A percentile compares a stretch with the other conserved stretches of the same genome.
phyloP scores from a whole-genome alignment of 2,113 vertebrate species.

The Eurypyga helias region DNA sequence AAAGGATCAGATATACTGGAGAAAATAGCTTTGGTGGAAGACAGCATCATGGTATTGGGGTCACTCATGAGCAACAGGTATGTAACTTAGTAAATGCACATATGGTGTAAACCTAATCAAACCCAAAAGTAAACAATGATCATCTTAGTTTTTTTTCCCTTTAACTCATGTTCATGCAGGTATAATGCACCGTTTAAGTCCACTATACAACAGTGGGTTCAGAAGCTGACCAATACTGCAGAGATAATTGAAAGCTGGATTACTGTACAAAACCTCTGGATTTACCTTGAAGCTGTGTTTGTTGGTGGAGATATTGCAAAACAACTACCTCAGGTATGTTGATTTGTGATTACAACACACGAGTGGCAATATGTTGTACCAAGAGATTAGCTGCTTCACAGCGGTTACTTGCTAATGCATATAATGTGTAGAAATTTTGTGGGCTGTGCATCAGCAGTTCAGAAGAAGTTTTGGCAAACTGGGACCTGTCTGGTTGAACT shows the following conservation, averaged over 20 bases:
- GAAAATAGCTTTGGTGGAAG: slow-evolving; percentile 82
- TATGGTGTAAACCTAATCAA: not conserved
- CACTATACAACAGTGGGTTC: slow-evolving; percentile 85
- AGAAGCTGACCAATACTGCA: slow-evolving; percentile 82
- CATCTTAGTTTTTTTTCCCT: not conserved
- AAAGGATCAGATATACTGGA: slow-evolving; percentile 81
- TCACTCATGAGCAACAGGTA: slow-evolving; percentile 87
- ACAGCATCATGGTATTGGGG: slow-evolving; percentile 84
- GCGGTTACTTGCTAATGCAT: not conserved
- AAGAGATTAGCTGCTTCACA: not conserved
- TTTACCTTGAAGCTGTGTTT: slow-evolving; percentile 90
- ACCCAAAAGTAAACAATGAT: not conserved
- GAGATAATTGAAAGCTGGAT: slow-evolving; percentile 88
- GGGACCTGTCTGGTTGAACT: not conserved
- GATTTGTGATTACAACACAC: not conserved
- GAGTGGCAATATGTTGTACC: not conserved
- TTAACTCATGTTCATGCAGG: slow-evolving; percentile 45
- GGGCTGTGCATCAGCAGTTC: not conserved
- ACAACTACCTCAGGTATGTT: slow-evolving; percentile 83
- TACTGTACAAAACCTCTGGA: slow-evolving; percentile 88
- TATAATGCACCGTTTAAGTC: slow-evolving; percentile 84
- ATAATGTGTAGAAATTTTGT: not conserved
- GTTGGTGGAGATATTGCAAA: slow-evolving; percentile 89
- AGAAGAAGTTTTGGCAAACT: not conserved
- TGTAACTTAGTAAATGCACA: not conserved